phyloP scores from a whole-genome alignment of 2,888 invertebrate species.

The Epicampocera succincta region DNA sequence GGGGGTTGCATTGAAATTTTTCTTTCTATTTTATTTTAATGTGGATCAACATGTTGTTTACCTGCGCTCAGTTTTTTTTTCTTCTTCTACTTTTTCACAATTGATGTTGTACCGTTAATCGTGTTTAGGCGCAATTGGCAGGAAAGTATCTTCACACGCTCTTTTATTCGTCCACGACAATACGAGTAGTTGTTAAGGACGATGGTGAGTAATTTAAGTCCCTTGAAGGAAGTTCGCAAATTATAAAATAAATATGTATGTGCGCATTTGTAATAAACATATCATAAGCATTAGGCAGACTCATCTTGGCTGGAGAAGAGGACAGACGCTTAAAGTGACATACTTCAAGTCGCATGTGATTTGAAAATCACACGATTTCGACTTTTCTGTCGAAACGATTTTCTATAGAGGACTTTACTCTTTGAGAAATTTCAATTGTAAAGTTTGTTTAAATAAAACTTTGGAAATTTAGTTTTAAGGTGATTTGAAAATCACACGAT shows the following conservation, averaged over 20 bases:
- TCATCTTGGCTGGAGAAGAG: too few species aligned
- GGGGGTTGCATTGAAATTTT: constrained; percentile 38
- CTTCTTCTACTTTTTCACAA: constrained; percentile 35
- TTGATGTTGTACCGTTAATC: constrained; percentile 70
- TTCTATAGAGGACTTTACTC: too few species aligned
- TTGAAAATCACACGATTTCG: too few species aligned
- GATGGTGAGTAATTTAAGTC: background rate
- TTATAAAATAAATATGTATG: constrained; percentile 4
- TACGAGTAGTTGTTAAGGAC: background rate
- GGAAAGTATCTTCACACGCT: constrained; percentile 70
- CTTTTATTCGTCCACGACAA: constrained; percentile 14
- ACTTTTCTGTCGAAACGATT: too few species aligned
- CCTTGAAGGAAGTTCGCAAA: constrained; percentile 50
- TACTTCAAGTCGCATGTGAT: too few species aligned
- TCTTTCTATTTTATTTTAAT: background rate
- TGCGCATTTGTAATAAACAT: too few species aligned
- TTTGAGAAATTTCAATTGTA: too few species aligned
- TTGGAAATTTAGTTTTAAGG: too few species aligned
- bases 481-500: too few species aligned
- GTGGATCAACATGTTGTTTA: constrained; percentile 32
- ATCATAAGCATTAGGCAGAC: too few species aligned
- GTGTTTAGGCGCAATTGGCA: constrained; percentile 68
- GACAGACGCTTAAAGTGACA: too few species aligned
- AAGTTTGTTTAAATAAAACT: too few species aligned
- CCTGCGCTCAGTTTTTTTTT: constrained; percentile 46